Conservation (phyloP, 1,140 invertebrate genomes). For the Drosophila melanica region DNA sequence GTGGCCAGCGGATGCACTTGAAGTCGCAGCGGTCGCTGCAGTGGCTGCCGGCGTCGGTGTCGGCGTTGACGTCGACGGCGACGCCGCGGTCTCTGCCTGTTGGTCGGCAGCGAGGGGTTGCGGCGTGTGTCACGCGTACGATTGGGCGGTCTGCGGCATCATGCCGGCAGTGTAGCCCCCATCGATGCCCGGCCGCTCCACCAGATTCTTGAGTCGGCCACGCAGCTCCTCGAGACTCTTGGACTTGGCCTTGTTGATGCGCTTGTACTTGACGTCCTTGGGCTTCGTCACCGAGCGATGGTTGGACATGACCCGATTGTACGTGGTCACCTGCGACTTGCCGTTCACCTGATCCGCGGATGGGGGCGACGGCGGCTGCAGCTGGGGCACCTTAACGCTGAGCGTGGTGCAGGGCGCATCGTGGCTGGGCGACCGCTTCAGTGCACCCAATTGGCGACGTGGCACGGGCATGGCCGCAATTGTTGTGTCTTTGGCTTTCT, state of each 20-base stretch:
- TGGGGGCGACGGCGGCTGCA: conserved; percentile 38
- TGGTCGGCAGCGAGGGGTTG: conserved; percentile 1
- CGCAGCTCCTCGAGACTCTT: conserved; percentile 93
- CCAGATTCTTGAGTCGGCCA: conserved; percentile 92
- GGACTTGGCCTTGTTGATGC: conserved; percentile 95
- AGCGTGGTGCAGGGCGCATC: conserved; percentile 68
- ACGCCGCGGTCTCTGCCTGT: neutral
- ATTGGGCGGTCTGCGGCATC: conserved; percentile 80
- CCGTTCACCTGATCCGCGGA: conserved; percentile 48
- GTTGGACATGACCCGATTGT: conserved; percentile 95
- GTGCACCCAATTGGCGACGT: conserved; percentile 59
- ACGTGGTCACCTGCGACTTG: conserved; percentile 88
- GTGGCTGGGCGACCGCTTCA: conserved; percentile 68
- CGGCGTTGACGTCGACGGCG: neutral
- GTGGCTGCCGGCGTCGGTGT: too few species aligned
- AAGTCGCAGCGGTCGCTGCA: neutral
- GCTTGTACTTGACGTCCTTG: conserved; percentile 95
- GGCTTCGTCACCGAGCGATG: conserved; percentile 94
- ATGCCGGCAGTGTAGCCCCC: conserved; percentile 60
- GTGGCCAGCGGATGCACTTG: conserved; percentile 16
- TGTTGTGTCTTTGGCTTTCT: conserved; percentile 67
- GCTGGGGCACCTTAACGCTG: conserved; percentile 67
- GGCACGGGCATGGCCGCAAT: conserved; percentile 34
- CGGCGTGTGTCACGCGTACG: conserved; percentile 80
- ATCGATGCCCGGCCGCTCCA: conserved; percentile 86